A percentile compares a stretch with the other conserved stretches of the same genome.
Evolutionary conservation across 2,113 vertebrate species (phyloP).

Genomic region (Alethe diademata): DNA sequence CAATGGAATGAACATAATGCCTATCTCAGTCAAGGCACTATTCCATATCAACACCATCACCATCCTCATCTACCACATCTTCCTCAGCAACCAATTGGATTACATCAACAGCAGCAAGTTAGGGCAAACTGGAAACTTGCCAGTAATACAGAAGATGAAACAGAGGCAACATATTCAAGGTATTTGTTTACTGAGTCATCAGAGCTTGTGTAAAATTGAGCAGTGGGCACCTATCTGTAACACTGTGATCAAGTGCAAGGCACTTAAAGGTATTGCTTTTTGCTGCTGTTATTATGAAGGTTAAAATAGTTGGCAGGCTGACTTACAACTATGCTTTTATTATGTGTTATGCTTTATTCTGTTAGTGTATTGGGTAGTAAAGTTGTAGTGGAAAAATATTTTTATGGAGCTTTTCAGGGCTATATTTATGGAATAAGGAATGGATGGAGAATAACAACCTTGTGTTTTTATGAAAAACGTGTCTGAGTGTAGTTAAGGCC

Average conservation of each 20-base stretch:
- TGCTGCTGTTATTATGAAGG: slow-evolving; percentile 25
- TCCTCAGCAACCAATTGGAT: slow-evolving; percentile 85
- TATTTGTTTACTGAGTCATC: slow-evolving; percentile 62
- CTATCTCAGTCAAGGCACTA: slow-evolving; percentile 83
- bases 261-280: slow-evolving; percentile 23
- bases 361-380: slow-evolving; percentile 37
- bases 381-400: slow-evolving; percentile 36
- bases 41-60: slow-evolving; percentile 86
- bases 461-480: slow-evolving; percentile 11
- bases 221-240: slow-evolving; percentile 40
- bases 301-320: slow-evolving; percentile 13
- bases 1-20: slow-evolving; percentile 92
- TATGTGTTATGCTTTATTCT: slow-evolving; percentile 47
- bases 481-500: slow-evolving; percentile 8
- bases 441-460: background rate
- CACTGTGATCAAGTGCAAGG: slow-evolving; percentile 32
- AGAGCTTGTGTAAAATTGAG: slow-evolving; percentile 15
- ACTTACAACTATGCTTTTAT: slow-evolving; percentile 24
- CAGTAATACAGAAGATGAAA: slow-evolving; percentile 85
- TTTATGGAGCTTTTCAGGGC: slow-evolving; percentile 25
- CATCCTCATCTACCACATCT: slow-evolving; percentile 87
- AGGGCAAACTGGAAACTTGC: slow-evolving; percentile 89
- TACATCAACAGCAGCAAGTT: slow-evolving; percentile 88
- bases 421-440: slow-evolving; percentile 12
- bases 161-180: slow-evolving; percentile 86